Conservation (phyloP, 2,888 invertebrate species). For the Conus canariensis region DNA sequence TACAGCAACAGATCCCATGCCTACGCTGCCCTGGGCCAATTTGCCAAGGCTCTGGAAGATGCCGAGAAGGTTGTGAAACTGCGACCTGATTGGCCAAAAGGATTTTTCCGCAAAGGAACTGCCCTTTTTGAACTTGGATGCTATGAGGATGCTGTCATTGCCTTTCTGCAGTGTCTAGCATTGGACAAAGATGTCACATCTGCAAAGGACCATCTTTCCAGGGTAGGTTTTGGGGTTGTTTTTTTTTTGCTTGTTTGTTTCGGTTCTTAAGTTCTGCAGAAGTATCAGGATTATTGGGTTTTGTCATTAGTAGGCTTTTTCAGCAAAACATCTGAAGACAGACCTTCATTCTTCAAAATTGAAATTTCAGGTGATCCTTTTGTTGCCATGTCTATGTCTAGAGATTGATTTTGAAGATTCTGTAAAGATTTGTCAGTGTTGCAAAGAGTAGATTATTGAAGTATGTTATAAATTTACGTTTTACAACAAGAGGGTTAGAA, state of each 20-base stretch:
- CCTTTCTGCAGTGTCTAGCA: constrained; percentile 82
- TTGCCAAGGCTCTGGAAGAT: constrained; percentile 84
- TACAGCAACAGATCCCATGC: constrained; percentile 85
- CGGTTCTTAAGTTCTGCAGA: neutral
- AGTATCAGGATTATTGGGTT: too few species aligned
- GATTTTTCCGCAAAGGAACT: constrained; percentile 82
- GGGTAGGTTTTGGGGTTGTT: constrained; percentile 74
- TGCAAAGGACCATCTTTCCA: constrained; percentile 81
- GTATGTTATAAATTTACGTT: too few species aligned
- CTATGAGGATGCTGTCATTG: constrained; percentile 83
- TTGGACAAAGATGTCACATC: constrained; percentile 81
- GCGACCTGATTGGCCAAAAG: constrained; percentile 86
- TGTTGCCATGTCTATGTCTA: too few species aligned
- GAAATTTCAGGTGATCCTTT: too few species aligned
- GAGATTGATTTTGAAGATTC: too few species aligned
- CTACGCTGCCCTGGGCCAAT: constrained; percentile 82
- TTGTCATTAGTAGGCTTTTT: too few species aligned
- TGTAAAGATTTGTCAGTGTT: too few species aligned
- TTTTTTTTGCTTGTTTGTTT: neutral
- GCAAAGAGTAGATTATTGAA: too few species aligned
- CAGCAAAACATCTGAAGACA: too few species aligned
- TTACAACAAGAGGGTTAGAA: too few species aligned
- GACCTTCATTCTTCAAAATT: too few species aligned
- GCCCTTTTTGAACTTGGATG: constrained; percentile 81
- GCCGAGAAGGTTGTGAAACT: constrained; percentile 84